Percentiles rank a stretch among this genome's conserved stretches.
Evolutionary conservation across 2,888 invertebrate genomes (phyloP).

Genomic region (Chydorus sphaericus): DNA sequence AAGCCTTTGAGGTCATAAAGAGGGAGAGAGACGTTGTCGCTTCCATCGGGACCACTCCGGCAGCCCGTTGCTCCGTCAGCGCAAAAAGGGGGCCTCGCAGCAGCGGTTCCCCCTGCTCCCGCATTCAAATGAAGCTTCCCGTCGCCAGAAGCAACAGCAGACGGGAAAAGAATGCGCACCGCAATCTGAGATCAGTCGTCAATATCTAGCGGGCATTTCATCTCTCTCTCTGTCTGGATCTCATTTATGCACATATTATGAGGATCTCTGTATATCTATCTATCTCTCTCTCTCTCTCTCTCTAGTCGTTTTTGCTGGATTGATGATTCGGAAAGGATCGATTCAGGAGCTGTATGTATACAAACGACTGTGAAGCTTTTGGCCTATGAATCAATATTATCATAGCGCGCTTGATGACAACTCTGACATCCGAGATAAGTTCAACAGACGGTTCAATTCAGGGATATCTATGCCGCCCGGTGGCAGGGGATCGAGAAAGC

Average conservation of each 20-base stretch:
- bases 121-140: conserved; percentile 3
- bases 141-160: conserved; percentile 3
- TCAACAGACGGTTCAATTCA: background rate
- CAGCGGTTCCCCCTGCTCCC: too few species aligned
- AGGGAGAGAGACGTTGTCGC: background rate
- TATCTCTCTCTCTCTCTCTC: background rate
- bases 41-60: background rate
- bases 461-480: too few species aligned
- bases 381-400: background rate
- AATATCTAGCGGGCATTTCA: background rate
- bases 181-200: conserved; percentile 1
- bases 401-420: conserved; percentile 2
- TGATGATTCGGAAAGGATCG: too few species aligned
- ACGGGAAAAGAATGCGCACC: background rate
- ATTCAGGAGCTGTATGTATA: too few species aligned
- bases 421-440: background rate
- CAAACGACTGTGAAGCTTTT: background rate
- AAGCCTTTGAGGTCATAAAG: background rate
- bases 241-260: background rate
- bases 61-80: background rate
- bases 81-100: background rate
- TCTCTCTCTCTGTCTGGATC: background rate
- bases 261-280: background rate
- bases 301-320: background rate
- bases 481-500: too few species aligned